Conservation (phyloP, 2,888 invertebrate genomes). For the Osmoderma eremita region DNA sequence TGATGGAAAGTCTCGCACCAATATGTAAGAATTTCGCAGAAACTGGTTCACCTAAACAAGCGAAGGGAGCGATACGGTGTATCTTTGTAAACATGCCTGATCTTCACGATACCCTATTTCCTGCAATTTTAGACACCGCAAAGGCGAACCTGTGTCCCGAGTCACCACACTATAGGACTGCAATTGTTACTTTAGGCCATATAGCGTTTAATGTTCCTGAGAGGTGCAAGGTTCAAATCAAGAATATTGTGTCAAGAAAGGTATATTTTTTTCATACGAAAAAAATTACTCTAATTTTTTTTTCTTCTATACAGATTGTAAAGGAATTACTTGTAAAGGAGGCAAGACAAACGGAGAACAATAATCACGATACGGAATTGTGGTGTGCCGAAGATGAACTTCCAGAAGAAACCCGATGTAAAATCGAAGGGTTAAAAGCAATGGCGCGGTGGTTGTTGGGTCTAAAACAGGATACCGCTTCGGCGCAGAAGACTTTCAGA, state of each 20-base stretch:
- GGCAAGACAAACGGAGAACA: constrained; percentile 63
- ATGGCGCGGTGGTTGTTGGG: constrained; percentile 97
- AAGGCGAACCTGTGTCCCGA: constrained; percentile 79
- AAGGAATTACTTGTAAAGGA: constrained; percentile 93
- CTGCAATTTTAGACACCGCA: constrained; percentile 82
- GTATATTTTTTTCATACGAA: constrained; percentile 59
- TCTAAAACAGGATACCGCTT: constrained; percentile 85
- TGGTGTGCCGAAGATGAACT: constrained; percentile 91
- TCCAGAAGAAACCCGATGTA: constrained; percentile 91
- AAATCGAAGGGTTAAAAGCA: constrained; percentile 93
- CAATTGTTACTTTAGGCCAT: constrained; percentile 94
- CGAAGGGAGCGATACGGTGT: constrained; percentile 95
- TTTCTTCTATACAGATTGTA: constrained; percentile 80
- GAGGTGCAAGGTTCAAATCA: constrained; percentile 88
- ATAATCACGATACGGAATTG: constrained; percentile 66
- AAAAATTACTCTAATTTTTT: constrained; percentile 12
- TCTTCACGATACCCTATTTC: constrained; percentile 80
- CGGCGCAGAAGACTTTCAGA: constrained; percentile 92
- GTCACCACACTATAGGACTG: constrained; percentile 87
- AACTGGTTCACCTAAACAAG: constrained; percentile 92
- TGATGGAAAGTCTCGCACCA: constrained; percentile 83
- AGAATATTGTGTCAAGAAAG: constrained; percentile 93
- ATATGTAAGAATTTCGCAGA: constrained; percentile 89
- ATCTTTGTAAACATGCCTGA: constrained; percentile 84
- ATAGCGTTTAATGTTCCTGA: constrained; percentile 93